Base-by-base conservation (phyloP, 2,113 vertebrate genomes). In the Coptodon rendalli region DNA sequence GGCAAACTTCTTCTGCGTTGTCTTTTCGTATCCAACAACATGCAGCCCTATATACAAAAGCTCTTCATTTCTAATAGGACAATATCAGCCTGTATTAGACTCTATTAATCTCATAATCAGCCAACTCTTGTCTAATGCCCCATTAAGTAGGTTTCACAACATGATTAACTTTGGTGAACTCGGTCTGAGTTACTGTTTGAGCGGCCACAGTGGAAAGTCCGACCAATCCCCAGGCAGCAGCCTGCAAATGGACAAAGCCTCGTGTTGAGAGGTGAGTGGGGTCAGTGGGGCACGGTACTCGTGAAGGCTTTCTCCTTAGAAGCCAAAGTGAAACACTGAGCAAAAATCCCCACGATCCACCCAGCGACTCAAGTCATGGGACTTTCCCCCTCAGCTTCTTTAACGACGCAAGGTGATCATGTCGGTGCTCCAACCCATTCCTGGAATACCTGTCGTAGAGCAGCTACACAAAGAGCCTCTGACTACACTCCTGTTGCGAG, bases 361-460 rank as follows among this genome's bases (percentile, higher is more conserved):
- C 56, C 81, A 43, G 5, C 48, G 2, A 50, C 38, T 48, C 2
- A 17, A 86, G 86, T 91, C 90, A 43, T 5, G 19, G 87, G 92
- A 91, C 36, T 79, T 83, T 83, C 61, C 83, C 81, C 80, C 22
- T 82, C 7, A 6, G 79, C 59, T 43, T 89, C 59, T 59, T 89
- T 79, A 88, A 91, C 84, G 83, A 94, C 88, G 87, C 76, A 80
- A 61, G 73, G 22, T 19, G 16, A 29, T 5, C 22, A 89, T 76
- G 84, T 87, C 54, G 9, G 87, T 27, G 12, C 82, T 73, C 9
- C n/a, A 73, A 78, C 86, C 81, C 87, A 90, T 94, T 94, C 94
- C 91, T 92, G 85, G 83, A 92, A 94, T 92, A 90, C 89, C 85
- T 85, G 84, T 53, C 12, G 6, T 7, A 54, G 48, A 48, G 85